These are phyloP conservation scores for Eupithecia subumbrata DNA, from an alignment of 2,888 invertebrate genomes.

Conservation along the genomic window DNA sequence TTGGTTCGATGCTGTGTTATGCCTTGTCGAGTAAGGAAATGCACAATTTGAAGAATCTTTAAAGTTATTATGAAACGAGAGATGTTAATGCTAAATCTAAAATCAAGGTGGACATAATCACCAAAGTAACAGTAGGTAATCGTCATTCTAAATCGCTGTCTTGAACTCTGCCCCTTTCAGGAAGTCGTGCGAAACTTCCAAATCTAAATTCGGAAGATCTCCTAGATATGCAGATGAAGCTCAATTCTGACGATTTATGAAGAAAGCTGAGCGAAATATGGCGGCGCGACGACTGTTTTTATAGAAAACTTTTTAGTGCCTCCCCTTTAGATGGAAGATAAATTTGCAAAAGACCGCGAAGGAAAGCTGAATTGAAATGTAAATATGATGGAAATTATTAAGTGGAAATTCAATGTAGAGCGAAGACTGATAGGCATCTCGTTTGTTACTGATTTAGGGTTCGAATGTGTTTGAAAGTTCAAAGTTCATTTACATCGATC, in stretches of 20 bases:
- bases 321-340: constrained; percentile 72
- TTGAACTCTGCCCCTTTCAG: constrained; percentile 35
- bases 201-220: constrained; percentile 53
- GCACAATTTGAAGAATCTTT: not conserved
- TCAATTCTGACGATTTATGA: constrained; percentile 76
- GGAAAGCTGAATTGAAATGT: constrained; percentile 69
- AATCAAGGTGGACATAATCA: constrained; percentile 22
- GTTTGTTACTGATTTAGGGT: constrained; percentile 22
- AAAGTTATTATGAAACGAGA: not conserved
- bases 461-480: not conserved
- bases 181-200: constrained; percentile 44
- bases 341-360: constrained; percentile 72
- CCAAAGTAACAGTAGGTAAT: constrained; percentile 25
- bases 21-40: not conserved
- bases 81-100: not conserved
- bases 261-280: constrained; percentile 76
- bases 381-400: constrained; percentile 54
- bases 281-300: constrained; percentile 71
- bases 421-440: constrained; percentile 26
- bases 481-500: not conserved
- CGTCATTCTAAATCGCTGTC: constrained; percentile 30
- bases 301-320: constrained; percentile 76
- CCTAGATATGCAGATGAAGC: constrained; percentile 75
- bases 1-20: not conserved
- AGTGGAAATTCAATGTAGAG: constrained; percentile 32